Base-by-base conservation (phyloP, 2,888 invertebrate species). In the Norana najaformis region DNA sequence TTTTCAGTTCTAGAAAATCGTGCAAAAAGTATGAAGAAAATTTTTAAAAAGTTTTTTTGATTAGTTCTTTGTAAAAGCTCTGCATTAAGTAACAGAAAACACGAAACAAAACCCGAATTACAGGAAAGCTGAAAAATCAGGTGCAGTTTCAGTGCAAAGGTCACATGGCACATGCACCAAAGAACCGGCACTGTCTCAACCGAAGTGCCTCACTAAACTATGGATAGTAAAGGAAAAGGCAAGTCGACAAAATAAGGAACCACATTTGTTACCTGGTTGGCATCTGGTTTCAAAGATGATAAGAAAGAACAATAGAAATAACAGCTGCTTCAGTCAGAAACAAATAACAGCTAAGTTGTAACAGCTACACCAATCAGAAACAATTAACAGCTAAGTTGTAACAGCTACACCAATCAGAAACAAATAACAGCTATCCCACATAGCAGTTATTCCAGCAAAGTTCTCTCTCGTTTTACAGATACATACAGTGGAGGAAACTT, bases 181-280 rank as follows among this genome's bases (percentile, higher is more conserved):
- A 69, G 69, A 69, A 69, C 69, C 3, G 69, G 69, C 69, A 69
- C 69, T 30, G 23, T 4, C 69, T 69, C 69, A 30, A 69, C 69
- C 69, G n/a, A n/a, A 69, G 30, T 69, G 69, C 69, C 69, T n/a
- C n/a, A n/a, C 69, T n/a, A 69, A 69, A 30, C 69, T n/a, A 69
- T 69, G n/a, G 69, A 69, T n/a, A n/a, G 69, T n/a, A 69, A 69
- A 69, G 69, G 69, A 69, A 69, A 69, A n/a, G 69, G 30, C 13
- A 69, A n/a, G 11, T 69, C 69, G 69, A 69, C 69, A 30, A 69
- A 69, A 69, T 69, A 69, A 69, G 30, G 69, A 69, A 69, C 69
- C 69, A n/a, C 69, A 69, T 69, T 69, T 69, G n/a, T 69, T 69
- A 69, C 69, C 69, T 69, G 69, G n/a, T 69, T 69, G 69, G 69